These are phyloP conservation scores for Trichacis sp. DNA, from an alignment of 2,888 invertebrate species.

Conservation along the genomic window DNA sequence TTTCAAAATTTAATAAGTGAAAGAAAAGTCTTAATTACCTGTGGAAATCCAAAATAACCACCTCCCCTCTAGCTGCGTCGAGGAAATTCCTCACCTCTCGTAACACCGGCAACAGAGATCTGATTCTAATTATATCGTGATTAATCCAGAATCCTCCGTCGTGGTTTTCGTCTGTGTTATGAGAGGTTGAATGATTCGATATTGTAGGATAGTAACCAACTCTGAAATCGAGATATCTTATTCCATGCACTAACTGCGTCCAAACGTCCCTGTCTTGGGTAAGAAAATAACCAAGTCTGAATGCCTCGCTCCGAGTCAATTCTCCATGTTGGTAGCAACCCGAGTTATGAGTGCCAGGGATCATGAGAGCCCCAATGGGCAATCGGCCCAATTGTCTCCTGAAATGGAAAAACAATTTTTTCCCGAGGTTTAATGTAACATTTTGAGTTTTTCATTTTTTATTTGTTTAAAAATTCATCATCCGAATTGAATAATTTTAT, in stretches of 20 bases:
- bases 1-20: no score
- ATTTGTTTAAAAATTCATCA: no score
- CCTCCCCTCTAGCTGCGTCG: conserved; percentile 76
- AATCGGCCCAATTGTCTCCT: conserved; percentile 72
- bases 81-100: conserved; percentile 79
- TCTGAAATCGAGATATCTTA: conserved; percentile 85
- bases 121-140: conserved; percentile 79
- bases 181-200: conserved; percentile 46
- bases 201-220: conserved; percentile 76
- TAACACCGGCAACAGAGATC: conserved; percentile 77
- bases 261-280: conserved; percentile 85
- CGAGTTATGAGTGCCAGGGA: conserved; percentile 75
- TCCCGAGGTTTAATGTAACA: no score
- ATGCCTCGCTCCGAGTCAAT: conserved; percentile 67
- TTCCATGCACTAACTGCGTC: conserved; percentile 87
- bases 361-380: conserved; percentile 71
- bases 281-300: conserved; percentile 67
- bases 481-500: no score
- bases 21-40: no score
- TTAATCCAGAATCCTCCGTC: conserved; percentile 78
- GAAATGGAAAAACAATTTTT: conserved; percentile 25
- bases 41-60: conserved; percentile 85
- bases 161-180: conserved; percentile 41
- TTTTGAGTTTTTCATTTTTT: no score
- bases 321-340: conserved; percentile 73